Evolutionary conservation across 2,797 vertebrate species (phyloP).

Genomic region (Microtus californicus): DNA sequence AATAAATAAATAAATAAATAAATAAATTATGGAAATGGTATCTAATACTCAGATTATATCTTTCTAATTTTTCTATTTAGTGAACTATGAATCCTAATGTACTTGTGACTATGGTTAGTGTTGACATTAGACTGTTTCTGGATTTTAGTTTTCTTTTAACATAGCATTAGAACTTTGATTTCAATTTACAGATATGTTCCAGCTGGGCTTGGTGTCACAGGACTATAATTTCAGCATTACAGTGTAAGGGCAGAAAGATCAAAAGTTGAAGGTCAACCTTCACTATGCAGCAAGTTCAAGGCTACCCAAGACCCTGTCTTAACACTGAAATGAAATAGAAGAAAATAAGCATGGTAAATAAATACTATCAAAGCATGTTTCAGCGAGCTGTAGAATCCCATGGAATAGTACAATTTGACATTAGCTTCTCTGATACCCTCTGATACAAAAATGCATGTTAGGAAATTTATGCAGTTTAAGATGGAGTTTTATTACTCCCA

Average conservation of each 20-base stretch:
- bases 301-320: not conserved
- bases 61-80: conserved; percentile 63
- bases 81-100: conserved; percentile 64
- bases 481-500: too few relatives aligned
- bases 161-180: not conserved
- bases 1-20: not conserved
- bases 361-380: not conserved
- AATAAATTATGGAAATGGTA: conserved; percentile 55
- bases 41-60: conserved; percentile 37
- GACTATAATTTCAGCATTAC: not conserved
- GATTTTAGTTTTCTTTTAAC: conserved; percentile 44
- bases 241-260: not conserved
- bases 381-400: too few relatives aligned
- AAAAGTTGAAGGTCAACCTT: not conserved
- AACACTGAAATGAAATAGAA: not conserved
- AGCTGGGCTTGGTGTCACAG: not conserved
- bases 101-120: conserved; percentile 9
- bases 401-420: not conserved
- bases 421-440: not conserved
- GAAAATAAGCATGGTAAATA: not conserved
- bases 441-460: not conserved
- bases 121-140: conserved; percentile 45
- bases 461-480: not conserved
- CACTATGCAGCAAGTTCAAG: not conserved
- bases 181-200: not conserved